phyloP scores from a whole-genome alignment of 2,888 invertebrate species.

The Coremacera marginata region DNA sequence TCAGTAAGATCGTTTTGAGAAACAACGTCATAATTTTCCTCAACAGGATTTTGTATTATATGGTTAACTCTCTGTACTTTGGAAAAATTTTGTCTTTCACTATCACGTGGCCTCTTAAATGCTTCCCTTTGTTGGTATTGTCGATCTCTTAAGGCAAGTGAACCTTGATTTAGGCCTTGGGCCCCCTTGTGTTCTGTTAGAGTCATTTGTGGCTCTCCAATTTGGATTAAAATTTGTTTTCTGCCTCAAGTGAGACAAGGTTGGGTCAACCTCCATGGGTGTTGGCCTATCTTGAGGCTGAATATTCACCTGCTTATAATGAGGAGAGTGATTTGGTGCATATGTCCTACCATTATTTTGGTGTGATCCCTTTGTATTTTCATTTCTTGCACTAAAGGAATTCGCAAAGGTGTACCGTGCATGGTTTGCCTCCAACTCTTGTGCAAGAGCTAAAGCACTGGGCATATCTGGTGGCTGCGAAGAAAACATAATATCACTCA shows the following conservation, averaged over 20 bases:
- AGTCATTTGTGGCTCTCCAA: too few species aligned
- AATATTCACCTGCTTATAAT: not conserved
- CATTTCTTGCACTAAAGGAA: not conserved
- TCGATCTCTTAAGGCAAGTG: too few species aligned
- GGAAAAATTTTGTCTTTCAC: too few species aligned
- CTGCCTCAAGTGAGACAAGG: too few species aligned
- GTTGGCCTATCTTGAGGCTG: not conserved
- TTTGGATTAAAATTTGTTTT: too few species aligned
- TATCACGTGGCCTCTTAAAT: not conserved
- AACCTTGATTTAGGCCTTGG: not conserved
- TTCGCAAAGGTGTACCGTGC: constrained; percentile 35
- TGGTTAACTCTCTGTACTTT: too few species aligned
- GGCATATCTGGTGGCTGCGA: too few species aligned
- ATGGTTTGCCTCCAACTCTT: constrained; percentile 32
- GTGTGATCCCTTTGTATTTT: constrained; percentile 5
- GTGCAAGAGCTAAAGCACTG: too few species aligned
- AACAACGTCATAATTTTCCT: not conserved
- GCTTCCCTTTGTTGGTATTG: not conserved
- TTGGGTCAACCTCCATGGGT: not conserved
- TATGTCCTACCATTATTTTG: not conserved
- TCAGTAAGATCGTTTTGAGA: not conserved
- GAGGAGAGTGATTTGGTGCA: not conserved
- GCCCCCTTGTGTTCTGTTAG: too few species aligned
- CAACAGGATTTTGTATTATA: not conserved
- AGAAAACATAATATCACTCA: constrained; percentile 34